Base-by-base conservation (phyloP, 1,140 invertebrate species). In the Zaprionus tsacasi region DNA sequence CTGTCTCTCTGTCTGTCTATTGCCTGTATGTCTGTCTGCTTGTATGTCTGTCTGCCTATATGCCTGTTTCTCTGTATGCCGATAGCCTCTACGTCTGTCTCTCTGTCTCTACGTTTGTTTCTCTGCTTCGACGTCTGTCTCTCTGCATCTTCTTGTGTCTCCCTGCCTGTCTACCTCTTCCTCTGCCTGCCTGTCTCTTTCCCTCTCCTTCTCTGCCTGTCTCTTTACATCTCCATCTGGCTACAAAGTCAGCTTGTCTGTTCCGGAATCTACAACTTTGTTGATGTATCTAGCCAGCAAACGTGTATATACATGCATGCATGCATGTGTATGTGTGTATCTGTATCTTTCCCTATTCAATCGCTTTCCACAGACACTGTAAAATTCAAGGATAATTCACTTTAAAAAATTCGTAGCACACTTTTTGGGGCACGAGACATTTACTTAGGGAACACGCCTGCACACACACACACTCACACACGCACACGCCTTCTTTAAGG, bases 361-460 rank as follows among this genome's bases (percentile, higher is more conserved):
- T n/a, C 25, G 21, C n/a, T 52, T 38, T 33, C 35, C 15, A 12
- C 13, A 45, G 6, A 45, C 11, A 35, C 60, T 64, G 54, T 64
- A 64, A 64, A 27, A 38, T 64, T 30, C 40, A 40, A 56, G n/a
- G 25, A 25, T 30, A 36, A 38, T 25, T 12, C 12, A 33, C 45
- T 50, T 50, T 25, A 21, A 67, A 67, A 58, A 68, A 36, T 50
- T 36, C 43, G 50, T 57, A 66, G 64, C 64, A 66, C 57, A 66
- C 64, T 36, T 66, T 48, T 66, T 17, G 56, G 64, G 38, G 40
- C 38, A 36, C 21, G 11, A 38, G 54, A 43, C 63, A 40, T 66
- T 66, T 66, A 50, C 50, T 66, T 66, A 66, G 52, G 52, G 61
- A n/a, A n/a, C n/a, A n/a, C n/a, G n/a, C n/a, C n/a, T 10, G 33